Conservation (phyloP, 2,113 vertebrate species). For the Conger conger region DNA sequence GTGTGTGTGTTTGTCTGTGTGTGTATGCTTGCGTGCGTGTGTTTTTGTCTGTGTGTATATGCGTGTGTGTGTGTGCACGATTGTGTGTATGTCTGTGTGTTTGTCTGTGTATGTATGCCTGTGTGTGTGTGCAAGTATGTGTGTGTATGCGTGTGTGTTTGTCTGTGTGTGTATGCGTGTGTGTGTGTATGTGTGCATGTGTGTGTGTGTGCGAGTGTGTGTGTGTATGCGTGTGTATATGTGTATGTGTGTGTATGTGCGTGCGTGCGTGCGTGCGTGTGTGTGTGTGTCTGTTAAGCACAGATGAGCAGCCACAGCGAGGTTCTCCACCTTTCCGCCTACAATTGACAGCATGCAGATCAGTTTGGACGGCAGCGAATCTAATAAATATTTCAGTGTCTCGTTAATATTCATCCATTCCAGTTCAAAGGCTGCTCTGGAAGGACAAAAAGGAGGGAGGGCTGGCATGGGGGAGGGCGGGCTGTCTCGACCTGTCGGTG, state of each 20-base stretch:
- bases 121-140: too few relatives aligned
- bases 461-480: not conserved
- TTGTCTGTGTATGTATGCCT: not conserved
- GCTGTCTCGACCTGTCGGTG: not conserved
- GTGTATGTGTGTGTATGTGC: not conserved
- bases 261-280: not conserved
- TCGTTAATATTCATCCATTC: slow-evolving; percentile 18
- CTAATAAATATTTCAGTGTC: slow-evolving; percentile 11
- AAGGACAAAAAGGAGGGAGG: not conserved
- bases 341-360: not conserved
- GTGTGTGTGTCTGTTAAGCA: too few relatives aligned
- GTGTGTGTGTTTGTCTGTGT: not conserved
- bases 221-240: not conserved
- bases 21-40: not conserved
- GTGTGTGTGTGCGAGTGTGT: not conserved
- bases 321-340: not conserved
- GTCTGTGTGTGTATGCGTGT: not conserved
- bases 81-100: not conserved
- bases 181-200: not conserved
- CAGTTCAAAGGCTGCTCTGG: slow-evolving; percentile 10
- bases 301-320: not conserved
- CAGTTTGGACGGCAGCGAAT: not conserved
- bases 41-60: not conserved
- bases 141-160: too few relatives aligned
- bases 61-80: not conserved